Evolutionary conservation across 2,888 invertebrate genomes (phyloP), one percentile per base, ranked within the genome.

Genomic region (Yponomeuta sedellus): DNA sequence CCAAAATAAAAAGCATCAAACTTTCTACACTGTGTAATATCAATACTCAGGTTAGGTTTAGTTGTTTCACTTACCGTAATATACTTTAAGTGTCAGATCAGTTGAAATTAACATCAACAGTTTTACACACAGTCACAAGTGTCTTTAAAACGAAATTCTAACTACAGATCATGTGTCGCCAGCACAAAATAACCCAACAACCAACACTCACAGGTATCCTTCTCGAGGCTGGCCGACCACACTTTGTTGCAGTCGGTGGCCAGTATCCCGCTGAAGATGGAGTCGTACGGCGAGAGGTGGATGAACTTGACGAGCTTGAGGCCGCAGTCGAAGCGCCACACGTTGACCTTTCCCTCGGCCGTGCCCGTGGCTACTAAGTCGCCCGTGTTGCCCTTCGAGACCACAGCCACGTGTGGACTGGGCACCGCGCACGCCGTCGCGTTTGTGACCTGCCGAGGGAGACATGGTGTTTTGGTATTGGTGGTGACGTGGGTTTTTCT

Each of bases 291-390:
- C 56, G 91, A 85, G 10, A 91, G 78, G 68, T 85, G 84, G 70
- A 94, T 93, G 71, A 92, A 93, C 77, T 94, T 93, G 75, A 93
- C 93, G 67, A 94, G 86, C 74, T 95, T 95, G 63, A 97, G 91
- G 74, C 96, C 96, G 67, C 95, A 94, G 70, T 95, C 94, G 68
- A 97, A 94, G 80, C 96, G 95, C 95, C 97, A 98, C 44, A 98
- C 93, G 70, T 94, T 95, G 71, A 98, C 93, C 67, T 94, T 93
- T 40, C 94, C 94, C 6, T 93, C 93, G 0, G 78, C 72, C 11
- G 93, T 93, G 65, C 93, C 85, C 66, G 94, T 87, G 74, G 94
- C 92, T 72, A 93, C 81, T 73, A 93, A 85, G 68, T 93, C 92
- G 0, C 93, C 92, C 1, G 92, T 91, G 74, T 93, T 93, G 70